Percentiles rank a stretch among this genome's conserved stretches.
Conservation (phyloP, 2,888 invertebrate genomes). For the Drosophila kanekoi region DNA sequence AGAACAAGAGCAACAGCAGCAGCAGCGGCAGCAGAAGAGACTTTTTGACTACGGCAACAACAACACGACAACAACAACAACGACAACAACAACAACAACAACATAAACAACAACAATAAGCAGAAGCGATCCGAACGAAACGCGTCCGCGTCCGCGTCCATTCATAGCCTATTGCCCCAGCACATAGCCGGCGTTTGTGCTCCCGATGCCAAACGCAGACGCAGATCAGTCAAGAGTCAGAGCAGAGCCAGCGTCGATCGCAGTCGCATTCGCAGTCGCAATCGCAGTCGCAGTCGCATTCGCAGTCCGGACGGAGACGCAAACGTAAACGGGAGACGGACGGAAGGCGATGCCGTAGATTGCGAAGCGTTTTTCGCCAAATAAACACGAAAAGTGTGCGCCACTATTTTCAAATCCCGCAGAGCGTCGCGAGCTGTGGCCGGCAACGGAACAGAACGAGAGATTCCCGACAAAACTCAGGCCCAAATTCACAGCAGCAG, state of each 20-base stretch:
- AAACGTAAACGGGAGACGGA: slow-evolving; percentile 34
- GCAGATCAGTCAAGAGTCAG: slow-evolving; percentile 64
- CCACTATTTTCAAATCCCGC: slow-evolving; percentile 60
- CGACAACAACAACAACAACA: slow-evolving; percentile 57
- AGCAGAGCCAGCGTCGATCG: slow-evolving; percentile 42
- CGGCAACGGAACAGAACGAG: slow-evolving; percentile 60
- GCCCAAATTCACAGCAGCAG: slow-evolving; percentile 43
- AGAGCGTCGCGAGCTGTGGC: slow-evolving; percentile 69
- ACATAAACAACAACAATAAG: slow-evolving; percentile 26
- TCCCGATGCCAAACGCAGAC: slow-evolving; percentile 60
- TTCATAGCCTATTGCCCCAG: slow-evolving; percentile 56
- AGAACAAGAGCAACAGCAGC: slow-evolving; percentile 44
- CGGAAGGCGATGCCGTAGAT: slow-evolving; percentile 37
- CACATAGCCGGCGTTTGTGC: slow-evolving; percentile 54
- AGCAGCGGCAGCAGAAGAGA: slow-evolving; percentile 57
- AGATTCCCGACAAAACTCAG: slow-evolving; percentile 16
- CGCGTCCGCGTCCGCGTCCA: slow-evolving; percentile 45
- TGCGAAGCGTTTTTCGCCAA: slow-evolving; percentile 53
- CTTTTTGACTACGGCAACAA: slow-evolving; percentile 67
- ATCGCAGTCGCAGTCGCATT: slow-evolving; percentile 29
- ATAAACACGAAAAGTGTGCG: slow-evolving; percentile 62
- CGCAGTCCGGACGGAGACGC: slow-evolving; percentile 55
- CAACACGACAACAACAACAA: slow-evolving; percentile 31
- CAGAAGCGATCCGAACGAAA: slow-evolving; percentile 14
- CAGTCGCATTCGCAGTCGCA: slow-evolving; percentile 24